Percentiles rank a stretch among this genome's conserved stretches.
Conservation (phyloP, 1,140 invertebrate species). For the Tetramorium alpestre region DNA sequence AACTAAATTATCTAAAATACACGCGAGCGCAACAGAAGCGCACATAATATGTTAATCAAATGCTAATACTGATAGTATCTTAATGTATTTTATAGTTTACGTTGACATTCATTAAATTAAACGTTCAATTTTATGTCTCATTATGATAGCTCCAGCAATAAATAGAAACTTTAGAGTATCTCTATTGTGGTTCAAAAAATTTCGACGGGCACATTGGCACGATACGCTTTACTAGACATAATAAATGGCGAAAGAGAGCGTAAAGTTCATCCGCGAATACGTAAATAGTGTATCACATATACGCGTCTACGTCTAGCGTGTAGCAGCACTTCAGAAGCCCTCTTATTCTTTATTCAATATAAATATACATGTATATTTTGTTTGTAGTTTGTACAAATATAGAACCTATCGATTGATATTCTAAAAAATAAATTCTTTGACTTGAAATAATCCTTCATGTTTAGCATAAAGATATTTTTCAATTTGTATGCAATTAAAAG, state of each 20-base stretch:
- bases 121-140: conserved; percentile 14
- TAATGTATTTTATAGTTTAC: background rate
- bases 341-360: conserved; percentile 24
- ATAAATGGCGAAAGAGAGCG: conserved; percentile 29
- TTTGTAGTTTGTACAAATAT: conserved; percentile 25
- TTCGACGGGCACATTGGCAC: background rate
- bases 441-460: background rate
- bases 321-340: conserved; percentile 16
- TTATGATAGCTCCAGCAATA: background rate
- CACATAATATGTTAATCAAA: background rate
- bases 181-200: conserved; percentile 24
- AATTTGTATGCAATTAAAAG: background rate
- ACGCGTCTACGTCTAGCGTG: conserved; percentile 8
- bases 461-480: background rate
- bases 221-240: conserved; percentile 10
- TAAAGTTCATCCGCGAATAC: conserved; percentile 17
- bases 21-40: background rate
- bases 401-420: conserved; percentile 4
- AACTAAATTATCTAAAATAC: background rate
- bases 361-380: conserved; percentile 3
- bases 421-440: background rate
- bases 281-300: conserved; percentile 28
- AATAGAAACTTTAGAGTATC: conserved; percentile 4
- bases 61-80: background rate
- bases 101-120: background rate